Evolutionary conservation across 2,113 vertebrate genomes (phyloP), one percentile per base, ranked within the genome.

Genomic region (Leuciscus idus): DNA sequence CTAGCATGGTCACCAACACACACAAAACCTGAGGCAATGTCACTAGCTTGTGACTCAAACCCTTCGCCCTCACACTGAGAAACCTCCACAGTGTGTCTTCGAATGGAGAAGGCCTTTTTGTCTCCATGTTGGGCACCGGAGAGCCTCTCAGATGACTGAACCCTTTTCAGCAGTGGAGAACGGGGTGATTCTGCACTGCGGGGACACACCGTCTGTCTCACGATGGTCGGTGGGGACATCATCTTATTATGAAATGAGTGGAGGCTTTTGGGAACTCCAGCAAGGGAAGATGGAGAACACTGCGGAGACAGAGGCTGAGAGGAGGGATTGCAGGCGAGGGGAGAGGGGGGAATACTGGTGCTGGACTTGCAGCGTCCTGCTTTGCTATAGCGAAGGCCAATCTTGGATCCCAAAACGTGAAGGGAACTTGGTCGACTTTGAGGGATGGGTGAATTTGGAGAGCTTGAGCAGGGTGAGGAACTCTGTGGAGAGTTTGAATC

Each of bases 341-440:
- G 98, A 0, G 98, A 98, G 0, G 97, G 97, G 0, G 98, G 98
- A 85, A 99, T 98, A 81, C 96, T 98, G 95, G 96, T 97, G 89
- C 95, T 97, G 80, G 97, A 97, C 90, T 98, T 99, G 92, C 97
- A 97, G 33, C 97, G 97, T 3, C 96, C 96, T 0, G 95, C 92
- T 91, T 97, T 98, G 68, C 88, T 90, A 92, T 95, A 96, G 81
- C 97, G 97, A 0, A 84, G 64, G 50, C 68, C 68, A 2, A 96
- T 91, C 86, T 97, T 97, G 46, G 96, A 93, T 0, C 95, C 97
- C 86, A 98, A 89, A 74, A 98, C 98, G 0, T 98, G 97, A 72
- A 99, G 93, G 11, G 97, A 98, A 91, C 96, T 99, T 87, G 98
- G 98, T 6, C 98, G 96, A 75, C 96, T 93, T 89, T 98, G 97